phyloP scores from a whole-genome alignment of 2,888 invertebrate genomes.

The Drosophila barbarae region DNA sequence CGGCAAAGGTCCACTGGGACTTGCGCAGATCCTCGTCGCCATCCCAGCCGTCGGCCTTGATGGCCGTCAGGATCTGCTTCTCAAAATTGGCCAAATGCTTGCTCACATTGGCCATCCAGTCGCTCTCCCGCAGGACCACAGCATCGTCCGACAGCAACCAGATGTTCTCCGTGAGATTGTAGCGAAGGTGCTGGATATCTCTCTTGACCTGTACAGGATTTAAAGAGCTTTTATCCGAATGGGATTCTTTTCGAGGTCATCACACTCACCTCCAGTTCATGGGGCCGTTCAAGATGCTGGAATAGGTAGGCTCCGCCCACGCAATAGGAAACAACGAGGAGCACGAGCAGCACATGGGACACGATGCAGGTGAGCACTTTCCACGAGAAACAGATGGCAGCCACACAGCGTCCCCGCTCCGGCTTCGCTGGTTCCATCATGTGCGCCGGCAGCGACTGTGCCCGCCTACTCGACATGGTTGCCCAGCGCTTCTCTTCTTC shows the following conservation, averaged over 20 bases:
- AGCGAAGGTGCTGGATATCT: constrained; percentile 86
- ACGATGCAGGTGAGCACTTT: constrained; percentile 91
- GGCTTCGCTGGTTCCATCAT: constrained; percentile 75
- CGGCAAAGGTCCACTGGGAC: constrained; percentile 92
- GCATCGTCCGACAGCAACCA: constrained; percentile 84
- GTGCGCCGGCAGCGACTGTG: constrained; percentile 77
- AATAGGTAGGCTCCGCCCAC: constrained; percentile 93
- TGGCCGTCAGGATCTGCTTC: constrained; percentile 87
- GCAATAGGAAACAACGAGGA: constrained; percentile 93
- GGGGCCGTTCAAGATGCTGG: constrained; percentile 86
- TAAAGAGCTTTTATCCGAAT: too few relatives aligned
- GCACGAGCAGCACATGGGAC: constrained; percentile 92
- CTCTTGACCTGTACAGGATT: constrained; percentile 84
- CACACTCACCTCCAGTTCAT: constrained; percentile 86
- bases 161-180: constrained; percentile 88
- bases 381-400: constrained; percentile 82
- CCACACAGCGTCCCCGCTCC: constrained; percentile 76
- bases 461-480: constrained; percentile 76
- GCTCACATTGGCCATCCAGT: constrained; percentile 90
- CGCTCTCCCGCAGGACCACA: constrained; percentile 84
- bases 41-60: constrained; percentile 94
- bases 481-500: constrained; percentile 22
- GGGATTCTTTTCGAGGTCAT: constrained; percentile 6
- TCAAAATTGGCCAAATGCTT: constrained; percentile 84
- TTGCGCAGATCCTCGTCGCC: constrained; percentile 85